Base-by-base conservation (phyloP, 2,797 vertebrate species). In the Molossus molossus region DNA sequence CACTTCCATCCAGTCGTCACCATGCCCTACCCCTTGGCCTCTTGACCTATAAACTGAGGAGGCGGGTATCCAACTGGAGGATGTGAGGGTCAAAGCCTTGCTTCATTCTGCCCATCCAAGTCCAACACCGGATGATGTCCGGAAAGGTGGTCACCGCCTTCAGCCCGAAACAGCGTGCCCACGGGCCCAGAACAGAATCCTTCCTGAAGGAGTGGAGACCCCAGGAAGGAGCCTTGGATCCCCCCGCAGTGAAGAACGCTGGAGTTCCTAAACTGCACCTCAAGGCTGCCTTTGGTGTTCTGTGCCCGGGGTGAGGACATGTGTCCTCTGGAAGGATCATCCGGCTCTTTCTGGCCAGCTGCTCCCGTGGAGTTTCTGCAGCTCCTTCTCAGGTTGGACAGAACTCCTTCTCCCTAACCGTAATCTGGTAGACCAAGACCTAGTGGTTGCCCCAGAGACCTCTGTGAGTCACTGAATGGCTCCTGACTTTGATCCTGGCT, bases 291-390 rank as follows among this genome's bases (percentile, higher is more conserved):
- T 79, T 37, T 40, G 99, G 98, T 99, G 99, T 98, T 99, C 99
- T 98, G 99, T 99, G 99, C 99, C 99, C 99, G 99, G 99, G 99
- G 99, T 99, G 99, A 99, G 98, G 99, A 99, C 99, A 99, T 99
- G 98, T 99, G 99, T 98, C 99, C 99, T 94, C 98, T 98, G 96
- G 99, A 99, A 98, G 99, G 99, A 97, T 99, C 99, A 92, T 99
- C 98, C 98, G 98, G 98, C 97, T 99, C 98, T 99, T 99, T 98
- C 98, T 99, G 97, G 99, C 99, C 98, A 98, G 98, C 99, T 97
- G 99, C 99, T 92, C 99, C 99, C 95, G 99, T 99, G 99, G 99
- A 98, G 99, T 99, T 98, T 99, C 98, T 72, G 98, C 98, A 80
- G 85, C 98, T 97, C 97, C 98, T 97, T 98, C 99, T 95, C 99